phyloP scores from a whole-genome alignment of 2,113 vertebrate species.

The Menidia beryllina region DNA sequence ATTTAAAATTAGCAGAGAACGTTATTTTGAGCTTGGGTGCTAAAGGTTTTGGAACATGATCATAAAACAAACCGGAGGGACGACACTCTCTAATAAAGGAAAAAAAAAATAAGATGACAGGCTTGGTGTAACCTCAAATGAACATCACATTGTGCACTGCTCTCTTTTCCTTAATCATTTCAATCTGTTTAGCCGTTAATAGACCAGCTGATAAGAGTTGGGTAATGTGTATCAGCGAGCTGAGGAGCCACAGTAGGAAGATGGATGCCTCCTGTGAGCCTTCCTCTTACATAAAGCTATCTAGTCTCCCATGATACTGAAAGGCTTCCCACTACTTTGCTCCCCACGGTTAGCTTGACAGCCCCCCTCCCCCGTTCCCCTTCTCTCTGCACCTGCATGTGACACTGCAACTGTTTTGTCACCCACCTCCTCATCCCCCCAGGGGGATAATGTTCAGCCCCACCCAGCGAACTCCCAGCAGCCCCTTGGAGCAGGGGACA shows the following conservation, averaged over 20 bases:
- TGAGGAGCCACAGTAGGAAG: slow-evolving; percentile 26
- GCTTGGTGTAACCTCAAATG: slow-evolving; percentile 1
- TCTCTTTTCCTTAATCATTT: slow-evolving; percentile 40
- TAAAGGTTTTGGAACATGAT: not conserved
- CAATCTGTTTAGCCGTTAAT: slow-evolving; percentile 28
- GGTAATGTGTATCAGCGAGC: slow-evolving; percentile 54
- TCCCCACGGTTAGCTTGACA: slow-evolving; percentile 64
- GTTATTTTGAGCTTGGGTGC: not conserved
- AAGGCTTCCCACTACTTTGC: slow-evolving; percentile 58
- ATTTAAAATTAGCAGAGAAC: not conserved
- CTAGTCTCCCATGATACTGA: slow-evolving; percentile 53
- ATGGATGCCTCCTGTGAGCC: slow-evolving; percentile 54
- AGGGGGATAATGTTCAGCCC: slow-evolving; percentile 51
- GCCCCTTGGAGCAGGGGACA: slow-evolving; percentile 70
- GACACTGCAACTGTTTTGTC: slow-evolving; percentile 72
- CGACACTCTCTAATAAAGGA: not conserved
- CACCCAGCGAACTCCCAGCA: slow-evolving; percentile 70
- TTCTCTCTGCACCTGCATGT: slow-evolving; percentile 68
- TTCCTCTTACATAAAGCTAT: slow-evolving; percentile 64
- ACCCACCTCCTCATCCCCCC: slow-evolving; percentile 53
- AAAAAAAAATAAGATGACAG: slow-evolving; percentile 1
- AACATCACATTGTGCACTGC: slow-evolving; percentile 14
- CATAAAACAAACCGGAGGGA: slow-evolving; percentile 2
- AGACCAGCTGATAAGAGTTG: slow-evolving; percentile 41
- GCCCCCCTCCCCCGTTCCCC: slow-evolving; percentile 65